Conservation (phyloP, 2,113 vertebrate species). For the Ursus arctos region DNA sequence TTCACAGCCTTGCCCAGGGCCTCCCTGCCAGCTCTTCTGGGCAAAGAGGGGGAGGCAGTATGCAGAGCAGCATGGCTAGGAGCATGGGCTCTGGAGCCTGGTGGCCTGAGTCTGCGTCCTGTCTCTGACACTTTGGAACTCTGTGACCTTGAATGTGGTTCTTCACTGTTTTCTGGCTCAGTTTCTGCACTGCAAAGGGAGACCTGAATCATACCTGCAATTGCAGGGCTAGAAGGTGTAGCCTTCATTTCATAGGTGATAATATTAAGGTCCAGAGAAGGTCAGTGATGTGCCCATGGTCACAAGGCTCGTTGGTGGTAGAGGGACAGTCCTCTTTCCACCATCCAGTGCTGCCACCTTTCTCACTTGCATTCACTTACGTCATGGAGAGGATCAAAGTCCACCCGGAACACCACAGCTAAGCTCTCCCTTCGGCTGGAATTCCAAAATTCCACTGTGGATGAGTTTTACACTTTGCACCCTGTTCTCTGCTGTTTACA, state of each 20-base stretch:
- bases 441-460: background rate
- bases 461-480: background rate
- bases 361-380: background rate
- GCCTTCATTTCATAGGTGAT: constrained; percentile 2
- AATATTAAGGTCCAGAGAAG: background rate
- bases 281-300: background rate
- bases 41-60: background rate
- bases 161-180: accelerated
- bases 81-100: background rate
- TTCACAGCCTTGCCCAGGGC: background rate
- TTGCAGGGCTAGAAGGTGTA: background rate
- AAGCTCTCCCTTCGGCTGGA: background rate
- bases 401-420: background rate
- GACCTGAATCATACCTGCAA: background rate
- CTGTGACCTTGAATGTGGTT: background rate
- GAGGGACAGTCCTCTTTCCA: background rate
- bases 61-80: background rate
- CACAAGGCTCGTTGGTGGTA: background rate
- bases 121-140: background rate
- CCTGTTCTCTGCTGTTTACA: background rate
- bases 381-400: background rate
- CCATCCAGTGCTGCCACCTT: background rate
- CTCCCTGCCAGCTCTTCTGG: background rate
- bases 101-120: background rate
- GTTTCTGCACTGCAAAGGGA: background rate